Evolutionary conservation across 2,888 invertebrate species (phyloP), one percentile per base, ranked within the genome.

Genomic region (Helleia helle): DNA sequence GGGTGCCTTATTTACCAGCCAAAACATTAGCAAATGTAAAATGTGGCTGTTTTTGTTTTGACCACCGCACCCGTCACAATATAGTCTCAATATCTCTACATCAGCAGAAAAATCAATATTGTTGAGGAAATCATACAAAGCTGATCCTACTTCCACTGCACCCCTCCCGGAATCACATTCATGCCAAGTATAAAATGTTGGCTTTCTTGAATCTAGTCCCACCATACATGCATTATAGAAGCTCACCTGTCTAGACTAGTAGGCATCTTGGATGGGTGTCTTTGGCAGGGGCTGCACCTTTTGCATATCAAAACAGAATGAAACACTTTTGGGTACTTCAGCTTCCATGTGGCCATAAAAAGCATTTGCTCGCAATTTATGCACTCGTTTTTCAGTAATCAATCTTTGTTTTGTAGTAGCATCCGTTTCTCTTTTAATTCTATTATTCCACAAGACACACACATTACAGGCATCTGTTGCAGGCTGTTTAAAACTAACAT

Each of bases 1-100:
- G 29, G 39, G 39, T 8, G 39, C 8, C 12, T 39, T 14, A 26
- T 31, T 48, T 27, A 43, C 42, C 26, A 59, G 53, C 44, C 56
- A 51, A 38, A 46, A 46, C 26, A 55, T 51, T 38, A 58, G 51
- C 11, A 51, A 36, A 31, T 55, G 52, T 18, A 62, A 41, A 28
- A 61, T 54, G 37, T 49, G 44, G 26, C 50, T 51, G 40, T 52
- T 61, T 46, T 59, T 58, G 38, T 59, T 61, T 48, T 61, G 58
- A 31, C 56, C 57, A 17, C 52, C 54, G 42, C 57, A 62, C 24
- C 59, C 59, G 45, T 58, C 56, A 38, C 51, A 51, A 50, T 54
- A 59, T 29, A 58, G 42, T 38, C 48, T 42, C 18, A 51, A 37
- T 22, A 28, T 48, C 46, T 42, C 38, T 36, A 40, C 40, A 22